A percentile compares a stretch with the other conserved stretches of the same genome.
These are phyloP conservation scores for Oenanthe melanoleuca DNA, from an alignment of 2,113 vertebrate genomes.

Conservation along the genomic window DNA sequence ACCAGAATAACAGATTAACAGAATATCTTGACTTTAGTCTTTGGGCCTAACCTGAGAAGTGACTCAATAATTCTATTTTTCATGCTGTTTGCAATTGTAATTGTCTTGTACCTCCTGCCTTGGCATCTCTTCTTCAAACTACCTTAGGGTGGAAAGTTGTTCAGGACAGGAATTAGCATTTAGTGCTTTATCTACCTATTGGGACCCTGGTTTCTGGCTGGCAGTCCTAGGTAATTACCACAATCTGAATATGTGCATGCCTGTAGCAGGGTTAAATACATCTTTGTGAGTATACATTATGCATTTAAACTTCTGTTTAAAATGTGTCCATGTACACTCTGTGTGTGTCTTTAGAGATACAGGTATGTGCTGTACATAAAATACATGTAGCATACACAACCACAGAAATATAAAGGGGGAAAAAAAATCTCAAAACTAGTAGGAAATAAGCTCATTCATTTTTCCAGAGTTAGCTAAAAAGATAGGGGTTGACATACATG, in stretches of 20 bases:
- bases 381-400: not conserved
- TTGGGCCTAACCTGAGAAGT: not conserved
- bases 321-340: not conserved
- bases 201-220: not conserved
- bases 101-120: not conserved
- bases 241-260: not conserved
- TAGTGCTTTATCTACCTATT: not conserved
- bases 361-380: not conserved
- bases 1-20: too few relatives aligned
- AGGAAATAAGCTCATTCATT: not conserved
- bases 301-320: not conserved
- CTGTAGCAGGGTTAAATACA: not conserved
- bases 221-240: not conserved
- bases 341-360: not conserved
- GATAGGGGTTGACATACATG: not conserved
- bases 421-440: not conserved
- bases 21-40: not conserved
- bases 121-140: not conserved
- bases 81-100: not conserved
- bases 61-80: not conserved
- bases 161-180: not conserved
- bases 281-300: not conserved
- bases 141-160: not conserved
- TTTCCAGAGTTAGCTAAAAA: not conserved
- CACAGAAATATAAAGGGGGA: not conserved